These are phyloP conservation scores for Ammodytes marinus DNA, from an alignment of 2,113 vertebrate genomes.

Conservation along the genomic window DNA sequence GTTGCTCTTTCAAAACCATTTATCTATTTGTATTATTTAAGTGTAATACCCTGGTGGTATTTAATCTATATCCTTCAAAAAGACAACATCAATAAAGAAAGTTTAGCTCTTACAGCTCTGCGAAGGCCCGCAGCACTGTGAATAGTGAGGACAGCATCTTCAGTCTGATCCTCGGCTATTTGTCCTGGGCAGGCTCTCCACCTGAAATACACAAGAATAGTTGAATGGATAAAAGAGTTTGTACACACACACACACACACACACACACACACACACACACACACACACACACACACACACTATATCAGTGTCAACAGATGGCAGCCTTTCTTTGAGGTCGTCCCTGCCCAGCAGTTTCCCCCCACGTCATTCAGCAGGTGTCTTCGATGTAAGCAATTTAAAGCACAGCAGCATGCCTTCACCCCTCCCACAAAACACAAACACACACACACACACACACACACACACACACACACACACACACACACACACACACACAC, in stretches of 20 bases:
- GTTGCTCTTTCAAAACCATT: neutral
- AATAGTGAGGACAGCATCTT: slow-evolving; percentile 75
- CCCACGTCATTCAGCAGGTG: slow-evolving; percentile 51
- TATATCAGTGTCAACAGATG: slow-evolving; percentile 59
- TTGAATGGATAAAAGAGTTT: slow-evolving; percentile 14
- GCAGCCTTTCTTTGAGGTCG: slow-evolving; percentile 25
- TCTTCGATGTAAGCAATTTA: slow-evolving; percentile 61
- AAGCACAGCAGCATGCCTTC: slow-evolving; percentile 46
- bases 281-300: neutral
- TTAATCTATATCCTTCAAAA: neutral
- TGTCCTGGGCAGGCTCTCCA: slow-evolving; percentile 1
- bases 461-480: neutral
- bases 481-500: neutral
- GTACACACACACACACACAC: slow-evolving; percentile 5
- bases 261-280: neutral
- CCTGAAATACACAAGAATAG: slow-evolving; percentile 69
- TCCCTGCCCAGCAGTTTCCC: slow-evolving; percentile 42
- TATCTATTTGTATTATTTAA: neutral
- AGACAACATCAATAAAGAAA: neutral
- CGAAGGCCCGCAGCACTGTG: slow-evolving; percentile 72
- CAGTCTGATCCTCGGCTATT: neutral
- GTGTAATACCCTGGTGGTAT: neutral
- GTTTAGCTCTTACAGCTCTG: slow-evolving; percentile 73
- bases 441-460: slow-evolving; percentile 6
- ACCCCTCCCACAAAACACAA: slow-evolving; percentile 6